Percentiles rank a stretch among this genome's conserved stretches.
These are phyloP conservation scores for Sipha maydis DNA, from an alignment of 2,888 invertebrate species.

Conservation along the genomic window DNA sequence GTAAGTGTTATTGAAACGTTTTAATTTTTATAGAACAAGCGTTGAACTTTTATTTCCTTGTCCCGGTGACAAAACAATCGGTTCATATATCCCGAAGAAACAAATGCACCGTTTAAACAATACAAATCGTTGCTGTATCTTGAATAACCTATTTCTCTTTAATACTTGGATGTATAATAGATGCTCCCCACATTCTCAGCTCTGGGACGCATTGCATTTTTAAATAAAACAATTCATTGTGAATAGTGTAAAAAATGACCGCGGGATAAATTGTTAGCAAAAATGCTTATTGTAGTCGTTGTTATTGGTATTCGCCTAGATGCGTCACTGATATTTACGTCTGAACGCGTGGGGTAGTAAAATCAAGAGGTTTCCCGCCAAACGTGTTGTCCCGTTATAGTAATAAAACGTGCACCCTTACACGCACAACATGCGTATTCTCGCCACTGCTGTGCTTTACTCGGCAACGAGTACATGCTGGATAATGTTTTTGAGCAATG, in stretches of 20 bases:
- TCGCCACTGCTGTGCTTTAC: not conserved
- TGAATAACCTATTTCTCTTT: not conserved
- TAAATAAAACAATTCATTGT: not conserved
- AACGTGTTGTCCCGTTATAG: not conserved
- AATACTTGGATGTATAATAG: not conserved
- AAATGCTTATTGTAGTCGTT: not conserved
- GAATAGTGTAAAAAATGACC: not conserved
- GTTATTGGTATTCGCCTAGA: not conserved
- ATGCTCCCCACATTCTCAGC: not conserved
- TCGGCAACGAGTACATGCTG: not conserved
- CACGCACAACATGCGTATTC: not conserved
- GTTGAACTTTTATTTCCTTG: not conserved
- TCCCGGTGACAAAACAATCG: not conserved
- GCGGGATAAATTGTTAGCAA: not conserved
- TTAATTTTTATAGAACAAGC: not conserved
- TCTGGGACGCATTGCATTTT: not conserved
- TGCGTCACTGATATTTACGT: not conserved
- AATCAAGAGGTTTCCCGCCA: conserved; percentile 43
- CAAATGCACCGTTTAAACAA: not conserved
- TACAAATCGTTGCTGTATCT: not conserved
- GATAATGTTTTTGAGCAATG: conserved; percentile 12
- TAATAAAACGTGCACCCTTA: not conserved
- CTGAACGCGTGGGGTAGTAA: not conserved
- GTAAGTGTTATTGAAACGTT: not conserved
- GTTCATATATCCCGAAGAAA: not conserved